Conservation (phyloP, 2,113 vertebrate species). For the Notechis scutatus region DNA sequence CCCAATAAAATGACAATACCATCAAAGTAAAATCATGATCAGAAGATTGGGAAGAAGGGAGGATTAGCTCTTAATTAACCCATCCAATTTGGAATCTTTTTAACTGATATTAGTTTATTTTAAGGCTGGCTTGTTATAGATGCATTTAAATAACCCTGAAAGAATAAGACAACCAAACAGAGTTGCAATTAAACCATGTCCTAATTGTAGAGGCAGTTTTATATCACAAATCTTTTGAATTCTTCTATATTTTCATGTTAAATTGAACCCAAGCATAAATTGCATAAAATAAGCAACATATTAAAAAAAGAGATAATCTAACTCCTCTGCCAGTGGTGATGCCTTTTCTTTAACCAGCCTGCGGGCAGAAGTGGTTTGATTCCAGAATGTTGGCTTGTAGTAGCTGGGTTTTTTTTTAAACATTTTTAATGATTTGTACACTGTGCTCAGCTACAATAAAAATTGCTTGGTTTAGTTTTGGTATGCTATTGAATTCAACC, state of each 20-base stretch:
- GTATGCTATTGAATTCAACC: background rate
- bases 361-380: background rate
- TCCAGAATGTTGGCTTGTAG: background rate
- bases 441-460: background rate
- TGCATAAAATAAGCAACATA: background rate
- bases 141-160: background rate
- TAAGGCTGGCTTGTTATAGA: background rate
- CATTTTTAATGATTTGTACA: background rate
- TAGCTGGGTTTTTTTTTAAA: background rate
- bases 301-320: background rate
- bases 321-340: background rate
- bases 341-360: background rate
- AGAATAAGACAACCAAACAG: background rate
- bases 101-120: background rate
- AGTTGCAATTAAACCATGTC: background rate
- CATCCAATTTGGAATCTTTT: background rate
- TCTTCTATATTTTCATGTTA: background rate
- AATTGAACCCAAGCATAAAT: background rate
- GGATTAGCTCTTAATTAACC: background rate
- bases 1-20: background rate
- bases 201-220: background rate
- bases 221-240: background rate
- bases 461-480: background rate
- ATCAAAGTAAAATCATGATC: background rate
- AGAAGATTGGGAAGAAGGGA: background rate